Evolutionary conservation across 2,888 invertebrate species (phyloP).

Genomic region (Andrena bucephala): DNA sequence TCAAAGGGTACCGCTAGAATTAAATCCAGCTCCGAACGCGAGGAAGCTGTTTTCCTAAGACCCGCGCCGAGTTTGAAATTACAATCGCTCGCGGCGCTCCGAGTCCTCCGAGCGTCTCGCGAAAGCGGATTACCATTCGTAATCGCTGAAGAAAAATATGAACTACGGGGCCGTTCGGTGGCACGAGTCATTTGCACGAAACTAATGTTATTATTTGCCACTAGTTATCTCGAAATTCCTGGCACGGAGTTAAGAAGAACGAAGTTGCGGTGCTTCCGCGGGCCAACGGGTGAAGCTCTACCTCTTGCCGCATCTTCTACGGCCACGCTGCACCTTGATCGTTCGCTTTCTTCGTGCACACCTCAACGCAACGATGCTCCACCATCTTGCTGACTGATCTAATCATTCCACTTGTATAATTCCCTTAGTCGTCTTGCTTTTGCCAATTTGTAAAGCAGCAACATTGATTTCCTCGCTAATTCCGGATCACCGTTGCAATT

Average conservation of each 20-base stretch:
- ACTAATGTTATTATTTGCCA: constrained; percentile 52
- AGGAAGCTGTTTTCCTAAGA: constrained; percentile 46
- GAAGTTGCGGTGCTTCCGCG: constrained; percentile 14
- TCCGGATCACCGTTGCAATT: too few species aligned
- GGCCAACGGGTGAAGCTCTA: constrained; percentile 44
- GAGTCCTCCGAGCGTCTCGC: background rate
- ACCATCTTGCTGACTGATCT: too few species aligned
- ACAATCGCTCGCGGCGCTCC: constrained; percentile 18
- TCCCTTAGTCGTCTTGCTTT: too few species aligned
- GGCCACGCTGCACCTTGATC: background rate
- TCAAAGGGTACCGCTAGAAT: constrained; percentile 31
- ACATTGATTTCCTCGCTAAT: too few species aligned
- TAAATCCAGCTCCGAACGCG: constrained; percentile 19
- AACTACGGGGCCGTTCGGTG: background rate
- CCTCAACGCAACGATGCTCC: too few species aligned
- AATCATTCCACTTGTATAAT: too few species aligned
- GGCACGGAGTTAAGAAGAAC: constrained; percentile 15
- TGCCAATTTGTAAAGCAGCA: too few species aligned
- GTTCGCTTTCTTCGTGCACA: background rate
- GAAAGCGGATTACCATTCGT: constrained; percentile 57
- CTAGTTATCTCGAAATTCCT: constrained; percentile 47
- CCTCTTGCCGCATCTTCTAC: background rate
- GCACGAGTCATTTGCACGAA: constrained; percentile 44
- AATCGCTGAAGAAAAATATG: constrained; percentile 57
- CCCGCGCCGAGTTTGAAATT: constrained; percentile 50